Base-by-base conservation (phyloP, 2,888 invertebrate species). In the Acheta domesticus region DNA sequence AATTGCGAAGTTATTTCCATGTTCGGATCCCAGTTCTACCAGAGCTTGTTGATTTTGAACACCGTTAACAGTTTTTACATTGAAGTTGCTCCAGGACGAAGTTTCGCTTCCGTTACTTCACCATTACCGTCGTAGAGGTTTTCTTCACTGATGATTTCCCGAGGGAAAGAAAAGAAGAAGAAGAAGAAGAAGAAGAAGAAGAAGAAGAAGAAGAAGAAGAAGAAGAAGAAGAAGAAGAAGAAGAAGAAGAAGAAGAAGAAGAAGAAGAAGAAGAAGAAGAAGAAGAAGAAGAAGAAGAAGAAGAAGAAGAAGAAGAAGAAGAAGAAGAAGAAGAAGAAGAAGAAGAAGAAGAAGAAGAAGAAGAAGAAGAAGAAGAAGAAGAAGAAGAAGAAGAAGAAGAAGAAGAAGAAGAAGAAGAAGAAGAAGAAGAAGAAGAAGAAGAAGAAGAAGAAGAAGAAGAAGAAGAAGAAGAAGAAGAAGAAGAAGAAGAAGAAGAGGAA, bases 171-270 rank as follows among this genome's bases (percentile, higher is more conserved):
- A 16, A 62, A 62, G 62, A 62, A 62, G 62, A 62, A 62, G 62
- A 62, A 62, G 62, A 62, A 62, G 62, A 62, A 62, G 62, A 62
- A 62, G 62, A 62, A 62, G 62, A 62, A 62, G 62, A 62, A 62
- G 62, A 62, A 62, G 62, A 62, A 62, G 62, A 62, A 62, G 62
- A 62, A 62, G 62, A 62, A 62, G 62, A 62, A 62, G 62, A 62
- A 62, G 62, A 62, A 62, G 62, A 62, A 62, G 62, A 62, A 62
- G 62, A 62, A 62, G 62, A 62, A 62, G 62, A 62, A 62, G 62
- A 62, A 62, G 62, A 62, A 62, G 62, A 62, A 62, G 62, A 62
- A 62, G 62, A 62, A 62, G 62, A 62, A 62, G 62, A 62, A 62
- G 62, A 62, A 62, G 62, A 62, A 62, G 62, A 62, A 62, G 62